Conservation (phyloP, 2,113 vertebrate genomes). For the Plecotus auritus region DNA sequence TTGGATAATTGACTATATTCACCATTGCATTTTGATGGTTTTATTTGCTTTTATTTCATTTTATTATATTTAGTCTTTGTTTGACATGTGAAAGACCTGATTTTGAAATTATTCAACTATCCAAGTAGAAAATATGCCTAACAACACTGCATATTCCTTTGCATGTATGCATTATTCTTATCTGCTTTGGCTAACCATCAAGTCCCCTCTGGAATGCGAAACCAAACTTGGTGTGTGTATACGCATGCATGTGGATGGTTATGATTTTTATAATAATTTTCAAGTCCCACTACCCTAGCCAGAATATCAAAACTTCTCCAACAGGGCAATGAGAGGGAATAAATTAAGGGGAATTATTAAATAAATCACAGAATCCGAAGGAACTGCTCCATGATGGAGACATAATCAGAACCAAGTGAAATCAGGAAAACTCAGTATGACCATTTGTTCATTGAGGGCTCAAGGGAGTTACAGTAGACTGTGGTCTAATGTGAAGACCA, state of each 20-base stretch:
- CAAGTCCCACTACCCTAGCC: neutral
- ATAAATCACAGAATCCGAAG: neutral
- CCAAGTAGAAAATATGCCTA: neutral
- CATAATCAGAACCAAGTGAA: neutral
- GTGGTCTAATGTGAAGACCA: neutral
- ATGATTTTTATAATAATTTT: conserved; percentile 20
- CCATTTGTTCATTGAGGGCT: neutral
- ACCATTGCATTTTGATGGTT: neutral
- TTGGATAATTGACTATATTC: neutral
- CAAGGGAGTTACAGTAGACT: neutral
- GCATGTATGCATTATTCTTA: neutral
- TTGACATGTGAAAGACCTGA: neutral
- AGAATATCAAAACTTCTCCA: neutral
- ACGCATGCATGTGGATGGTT: no score
- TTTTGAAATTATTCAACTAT: conserved; percentile 30
- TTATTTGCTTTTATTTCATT: conserved; percentile 16
- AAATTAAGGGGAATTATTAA: neutral
- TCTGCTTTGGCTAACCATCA: neutral
- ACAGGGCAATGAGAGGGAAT: neutral
- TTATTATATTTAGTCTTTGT: neutral
- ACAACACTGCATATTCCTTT: neutral
- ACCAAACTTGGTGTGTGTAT: neutral
- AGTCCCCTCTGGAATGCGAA: neutral
- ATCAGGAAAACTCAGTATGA: neutral
- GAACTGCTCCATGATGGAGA: neutral